Evolutionary conservation across 2,888 invertebrate species (phyloP), one percentile per base, ranked within the genome.

Genomic region (Pandemis cinnamomeana): DNA sequence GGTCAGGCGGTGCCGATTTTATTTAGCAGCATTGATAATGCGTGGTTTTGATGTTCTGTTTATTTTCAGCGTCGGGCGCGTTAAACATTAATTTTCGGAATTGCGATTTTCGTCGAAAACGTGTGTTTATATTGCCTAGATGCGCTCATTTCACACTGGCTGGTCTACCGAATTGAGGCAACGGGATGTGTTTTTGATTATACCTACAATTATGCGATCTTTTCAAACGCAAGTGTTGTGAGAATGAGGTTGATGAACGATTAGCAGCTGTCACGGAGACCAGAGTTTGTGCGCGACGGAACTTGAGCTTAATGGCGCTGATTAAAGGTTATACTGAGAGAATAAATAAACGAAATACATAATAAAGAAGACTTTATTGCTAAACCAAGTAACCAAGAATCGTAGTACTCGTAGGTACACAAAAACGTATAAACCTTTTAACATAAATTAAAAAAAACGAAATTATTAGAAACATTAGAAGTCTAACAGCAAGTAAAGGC

Each of bases 1-100:
- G 70, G 71, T 62, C 70, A 74, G 67, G 74, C 41, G 70, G 70
- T 74, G 55, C 71, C 62, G 74, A 66, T 73, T 74, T 74, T 67
- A 51, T 71, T 62, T 53, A 53, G 61, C 27, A 67, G 53, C 62
- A 69, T 60, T 69, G 58, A 51, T 66, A 64, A 73, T 70, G 58
- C 41, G 72, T 68, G 68, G 60, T 72, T 60, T 70, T 73, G 60
- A 64, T 27, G 69, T 60, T 15, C 41, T 74, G 71, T 69, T 73
- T 74, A 74, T 67, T 51, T 53, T 55, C 67, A 46, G 41, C 41
- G 61, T 36, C 55, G 53, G 61, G 55, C 51, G 20, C 51, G 44
- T 27, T n/a, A 67, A 2, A 20, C 41, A 62, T 60, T 27, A 66
- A 36, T 66, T 64, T 66, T 66, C 60, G 60, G 48, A 71, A 71